phyloP scores from a whole-genome alignment of 2,113 vertebrate species.

The Butorides virescens region DNA sequence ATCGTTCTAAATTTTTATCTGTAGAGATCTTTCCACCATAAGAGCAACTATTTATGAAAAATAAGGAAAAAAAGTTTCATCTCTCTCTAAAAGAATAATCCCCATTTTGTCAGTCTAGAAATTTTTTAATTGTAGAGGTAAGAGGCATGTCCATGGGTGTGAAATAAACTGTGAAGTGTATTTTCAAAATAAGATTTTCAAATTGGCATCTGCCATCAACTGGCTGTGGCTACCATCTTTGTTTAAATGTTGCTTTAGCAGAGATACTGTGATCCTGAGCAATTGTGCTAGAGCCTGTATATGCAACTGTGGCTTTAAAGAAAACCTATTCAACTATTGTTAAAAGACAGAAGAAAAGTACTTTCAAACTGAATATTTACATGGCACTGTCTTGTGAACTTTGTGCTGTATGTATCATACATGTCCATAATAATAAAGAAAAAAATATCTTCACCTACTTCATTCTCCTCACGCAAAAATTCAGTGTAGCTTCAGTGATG shows the following conservation, averaged over 20 bases:
- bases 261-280: background rate
- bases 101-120: background rate
- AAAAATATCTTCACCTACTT: background rate
- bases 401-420: background rate
- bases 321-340: background rate
- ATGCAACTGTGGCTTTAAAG: background rate
- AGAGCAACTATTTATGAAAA: background rate
- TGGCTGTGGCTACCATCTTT: background rate
- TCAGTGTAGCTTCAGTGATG: background rate
- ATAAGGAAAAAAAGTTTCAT: rapidly evolving
- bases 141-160: background rate
- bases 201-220: background rate
- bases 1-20: background rate
- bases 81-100: background rate
- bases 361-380: background rate
- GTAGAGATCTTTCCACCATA: background rate
- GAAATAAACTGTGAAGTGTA: background rate
- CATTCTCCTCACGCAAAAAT: background rate
- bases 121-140: background rate
- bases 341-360: background rate
- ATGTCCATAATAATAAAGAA: background rate
- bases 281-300: background rate
- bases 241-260: background rate
- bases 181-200: background rate
- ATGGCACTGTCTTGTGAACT: background rate